These are phyloP conservation scores for Macrosoma leucophasiata DNA, from an alignment of 2,888 invertebrate genomes.

Conservation along the genomic window DNA sequence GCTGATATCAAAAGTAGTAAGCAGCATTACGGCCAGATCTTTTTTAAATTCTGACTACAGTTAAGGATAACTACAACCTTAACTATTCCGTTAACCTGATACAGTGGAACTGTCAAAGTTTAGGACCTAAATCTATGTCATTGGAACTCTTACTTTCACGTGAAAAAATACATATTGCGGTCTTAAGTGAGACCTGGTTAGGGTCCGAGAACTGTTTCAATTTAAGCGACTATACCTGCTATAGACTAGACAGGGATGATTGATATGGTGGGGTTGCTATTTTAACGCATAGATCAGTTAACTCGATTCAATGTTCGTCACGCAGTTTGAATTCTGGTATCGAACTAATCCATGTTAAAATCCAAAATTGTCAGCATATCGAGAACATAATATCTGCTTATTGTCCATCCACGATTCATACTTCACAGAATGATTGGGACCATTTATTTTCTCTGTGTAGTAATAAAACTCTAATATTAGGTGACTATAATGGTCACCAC, in stretches of 20 bases:
- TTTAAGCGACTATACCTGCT: conserved; percentile 6
- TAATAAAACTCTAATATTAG: conserved; percentile 8
- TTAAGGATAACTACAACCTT: not conserved
- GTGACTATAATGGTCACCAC: conserved; percentile 19
- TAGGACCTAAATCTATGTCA: conserved; percentile 1
- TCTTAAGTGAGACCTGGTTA: conserved; percentile 17
- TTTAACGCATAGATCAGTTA: conserved; percentile 10
- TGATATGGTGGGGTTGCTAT: conserved; percentile 11
- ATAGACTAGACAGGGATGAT: conserved; percentile 8
- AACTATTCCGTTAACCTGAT: conserved; percentile 2
- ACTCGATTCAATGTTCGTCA: not conserved
- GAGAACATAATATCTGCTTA: conserved; percentile 15
- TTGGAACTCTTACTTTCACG: conserved; percentile 6
- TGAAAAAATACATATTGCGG: conserved; percentile 16
- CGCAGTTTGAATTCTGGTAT: conserved; percentile 4
- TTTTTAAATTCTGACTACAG: conserved; percentile 3
- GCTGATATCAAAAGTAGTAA: not conserved
- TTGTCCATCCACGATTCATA: conserved; percentile 10
- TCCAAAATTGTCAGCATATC: conserved; percentile 15
- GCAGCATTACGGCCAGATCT: conserved; percentile 1
- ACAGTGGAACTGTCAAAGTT: conserved; percentile 11
- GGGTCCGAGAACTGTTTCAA: conserved; percentile 3
- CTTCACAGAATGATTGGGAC: conserved; percentile 15
- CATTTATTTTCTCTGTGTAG: conserved; percentile 7
- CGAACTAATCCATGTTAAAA: conserved; percentile 13